phyloP scores from a whole-genome alignment of 2,113 vertebrate genomes.

The Caracal caracal region DNA sequence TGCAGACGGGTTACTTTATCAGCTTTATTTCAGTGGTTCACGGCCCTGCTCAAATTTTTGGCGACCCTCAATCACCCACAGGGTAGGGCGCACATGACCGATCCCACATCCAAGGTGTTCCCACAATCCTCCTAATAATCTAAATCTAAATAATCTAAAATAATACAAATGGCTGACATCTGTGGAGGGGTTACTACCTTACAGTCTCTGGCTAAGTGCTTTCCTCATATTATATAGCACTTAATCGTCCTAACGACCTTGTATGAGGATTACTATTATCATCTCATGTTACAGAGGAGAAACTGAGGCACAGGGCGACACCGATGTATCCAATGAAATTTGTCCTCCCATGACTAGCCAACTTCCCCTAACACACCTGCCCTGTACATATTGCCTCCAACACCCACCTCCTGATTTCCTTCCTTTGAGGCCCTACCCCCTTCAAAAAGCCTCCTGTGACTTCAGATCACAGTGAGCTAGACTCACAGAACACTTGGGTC shows the following conservation, averaged over 20 bases:
- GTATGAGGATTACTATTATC: not conserved
- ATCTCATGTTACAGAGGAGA: not conserved
- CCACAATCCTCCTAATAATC: not conserved
- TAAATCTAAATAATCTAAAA: constrained; percentile 42
- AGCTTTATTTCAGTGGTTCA: not conserved
- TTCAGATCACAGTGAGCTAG: not conserved
- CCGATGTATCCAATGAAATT: not conserved
- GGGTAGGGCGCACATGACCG: not conserved
- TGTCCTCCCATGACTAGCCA: not conserved
- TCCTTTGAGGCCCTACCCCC: not conserved
- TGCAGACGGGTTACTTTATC: not conserved
- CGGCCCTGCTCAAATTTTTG: not conserved
- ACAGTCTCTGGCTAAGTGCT: not conserved
- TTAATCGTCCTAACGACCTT: not conserved
- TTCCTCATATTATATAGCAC: not conserved
- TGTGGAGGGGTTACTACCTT: not conserved
- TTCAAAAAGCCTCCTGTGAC: not conserved
- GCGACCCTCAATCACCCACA: not conserved
- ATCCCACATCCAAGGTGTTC: not conserved
- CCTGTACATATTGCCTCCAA: not conserved
- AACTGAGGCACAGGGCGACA: not conserved
- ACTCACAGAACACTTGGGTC: not conserved
- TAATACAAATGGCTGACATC: not conserved
- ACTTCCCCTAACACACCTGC: not conserved
- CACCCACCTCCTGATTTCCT: not conserved